Base-by-base conservation (phyloP, 2,888 invertebrate genomes). In the Callimorpha dominula region DNA sequence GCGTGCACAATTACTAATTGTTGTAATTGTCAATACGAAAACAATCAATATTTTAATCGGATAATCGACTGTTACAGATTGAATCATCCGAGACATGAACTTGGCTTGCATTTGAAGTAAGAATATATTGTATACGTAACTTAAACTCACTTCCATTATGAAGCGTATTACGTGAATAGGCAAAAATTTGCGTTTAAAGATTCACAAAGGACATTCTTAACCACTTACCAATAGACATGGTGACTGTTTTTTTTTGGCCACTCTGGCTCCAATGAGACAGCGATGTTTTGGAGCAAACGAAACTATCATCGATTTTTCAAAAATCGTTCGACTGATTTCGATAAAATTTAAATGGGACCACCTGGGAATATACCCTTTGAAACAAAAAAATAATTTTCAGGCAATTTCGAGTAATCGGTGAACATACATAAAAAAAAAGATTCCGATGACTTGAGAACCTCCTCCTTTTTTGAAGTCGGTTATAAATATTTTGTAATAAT, bases 11-110 rank as follows among this genome's bases (percentile, higher is more conserved):
- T 85, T 77, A 74, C 68, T 77, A 84, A 85, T 78, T 77, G 80
- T 76, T 78, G 71, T 82, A 82, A 84, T 83, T 85, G 86, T 78
- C 84, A 82, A 84, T 82, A 80, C 67, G 62, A 80, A 85, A 72
- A 82, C 77, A 82, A 81, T 79, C 72, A 85, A 85, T 77, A 76
- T 75, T 80, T 76, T 83, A 75, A 77, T 77, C n/a, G 74, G 67
- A 67, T 75, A 75, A 81, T 78, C 67, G 74, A 68, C 67, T 82
- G 80, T 82, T 80, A 77, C 82, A 71, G 75, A 83, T 82, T 80
- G 74, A 74, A 78, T 81, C 71, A 60, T 70, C 70, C 54, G 50
- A 72, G 73, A 73, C 50, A 65, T 64, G 43, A 73, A 73, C 71
- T 72, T 49, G 70, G 52, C 60, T 49, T 75, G 62, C 31, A 43